Evolutionary conservation across 2,888 invertebrate genomes (phyloP).

Genomic region (Protodeltote pygarga): DNA sequence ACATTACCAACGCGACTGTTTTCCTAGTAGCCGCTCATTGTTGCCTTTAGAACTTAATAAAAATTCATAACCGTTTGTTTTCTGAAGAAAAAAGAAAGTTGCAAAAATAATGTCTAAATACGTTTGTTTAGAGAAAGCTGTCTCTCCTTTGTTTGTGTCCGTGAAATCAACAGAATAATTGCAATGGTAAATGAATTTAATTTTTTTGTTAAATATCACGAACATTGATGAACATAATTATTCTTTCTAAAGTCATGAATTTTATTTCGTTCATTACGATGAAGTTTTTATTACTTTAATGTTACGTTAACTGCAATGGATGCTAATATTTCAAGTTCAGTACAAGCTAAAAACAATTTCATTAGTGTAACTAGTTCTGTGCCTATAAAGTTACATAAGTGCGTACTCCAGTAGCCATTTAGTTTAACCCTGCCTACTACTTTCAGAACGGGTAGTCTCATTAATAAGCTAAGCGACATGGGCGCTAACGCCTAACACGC

Average conservation of each 20-base stretch:
- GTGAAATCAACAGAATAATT: slow-evolving; percentile 41
- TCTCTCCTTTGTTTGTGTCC: slow-evolving; percentile 34
- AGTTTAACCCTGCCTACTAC: slow-evolving; percentile 50
- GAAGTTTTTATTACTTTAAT: background rate
- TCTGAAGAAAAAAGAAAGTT: slow-evolving; percentile 54
- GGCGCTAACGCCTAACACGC: slow-evolving; percentile 56
- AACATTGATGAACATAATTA: slow-evolving; percentile 28
- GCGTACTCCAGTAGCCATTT: slow-evolving; percentile 25
- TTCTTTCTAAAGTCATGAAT: no score
- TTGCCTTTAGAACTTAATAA: slow-evolving; percentile 46
- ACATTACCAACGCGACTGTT: slow-evolving; percentile 53
- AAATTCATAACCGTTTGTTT: slow-evolving; percentile 52
- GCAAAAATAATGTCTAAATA: slow-evolving; percentile 47
- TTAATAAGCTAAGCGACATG: slow-evolving; percentile 62
- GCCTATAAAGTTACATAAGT: slow-evolving; percentile 37
- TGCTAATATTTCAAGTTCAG: slow-evolving; percentile 34
- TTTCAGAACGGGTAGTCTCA: slow-evolving; percentile 66
- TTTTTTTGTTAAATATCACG: slow-evolving; percentile 36
- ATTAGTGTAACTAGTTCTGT: slow-evolving; percentile 13
- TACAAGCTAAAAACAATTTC: background rate
- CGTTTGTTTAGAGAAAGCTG: slow-evolving; percentile 46
- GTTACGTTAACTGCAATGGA: background rate
- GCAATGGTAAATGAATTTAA: slow-evolving; percentile 39
- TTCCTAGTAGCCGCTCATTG: slow-evolving; percentile 43
- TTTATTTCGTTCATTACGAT: slow-evolving; percentile 16